Evolutionary conservation across 2,113 vertebrate species (phyloP), one percentile per base, ranked within the genome.

Genomic region (Apodemus sylvaticus): DNA sequence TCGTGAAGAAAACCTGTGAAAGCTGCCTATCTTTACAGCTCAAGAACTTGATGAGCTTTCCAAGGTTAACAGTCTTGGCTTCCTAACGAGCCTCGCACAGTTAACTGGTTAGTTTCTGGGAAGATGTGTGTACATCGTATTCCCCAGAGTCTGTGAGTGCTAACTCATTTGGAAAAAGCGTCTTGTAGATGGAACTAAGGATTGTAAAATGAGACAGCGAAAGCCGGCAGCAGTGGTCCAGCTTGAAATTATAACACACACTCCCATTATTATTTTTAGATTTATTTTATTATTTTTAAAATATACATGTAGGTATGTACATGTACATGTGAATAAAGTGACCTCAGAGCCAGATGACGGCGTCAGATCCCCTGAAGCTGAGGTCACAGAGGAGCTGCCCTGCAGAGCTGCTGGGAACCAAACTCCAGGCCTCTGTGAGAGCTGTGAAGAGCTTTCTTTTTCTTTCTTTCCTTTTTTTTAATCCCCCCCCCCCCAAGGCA

Each of bases 1-100:
- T 36, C 42, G 60, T 70, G 36, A 92, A 53, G 87, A 60, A 68
- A 86, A 39, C 26, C n/a, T 29, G 94, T 66, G 95, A 92, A 87
- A 34, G 36, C 53, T 29, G 73, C n/a, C 64, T 94, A 7, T 68
- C 73, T 95, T 83, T 78, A 45, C 95, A 94, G 70, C 70, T 92
- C 36, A 45, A 62, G 14, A 36, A 48, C 85, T 94, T 48, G 39
- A 66, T 13, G 74, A 95, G 14, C 82, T 77, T 92, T 90, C 55
- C 53, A 68, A 88, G 29, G 36, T 76, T 53, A 77, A 60, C 20
- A 77, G 83, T 70, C 76, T 7, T 14, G 34, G 64, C 53, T 51
- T 42, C 26, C 68, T 92, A 4, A 36, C 8, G 39, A 76, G 60
- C 34, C 36, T 36, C 8, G 22, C 2, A 73, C 7, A 29, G 34